phyloP scores from a whole-genome alignment of 2,888 invertebrate genomes.

The Pyrrhosoma nymphula region DNA sequence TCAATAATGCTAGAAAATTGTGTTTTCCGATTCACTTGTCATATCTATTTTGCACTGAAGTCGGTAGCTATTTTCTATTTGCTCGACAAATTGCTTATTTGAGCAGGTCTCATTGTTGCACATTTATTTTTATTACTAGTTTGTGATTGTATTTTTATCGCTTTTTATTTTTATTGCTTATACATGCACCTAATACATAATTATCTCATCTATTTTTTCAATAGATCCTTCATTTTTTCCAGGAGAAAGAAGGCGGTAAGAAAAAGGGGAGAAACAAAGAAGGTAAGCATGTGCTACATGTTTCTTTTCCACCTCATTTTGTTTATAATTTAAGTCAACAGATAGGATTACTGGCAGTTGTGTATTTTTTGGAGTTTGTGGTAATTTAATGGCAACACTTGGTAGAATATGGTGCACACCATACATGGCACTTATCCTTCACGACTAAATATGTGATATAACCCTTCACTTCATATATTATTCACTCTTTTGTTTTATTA shows the following conservation, averaged over 20 bases:
- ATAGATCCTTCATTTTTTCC: constrained; percentile 75
- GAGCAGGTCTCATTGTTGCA: constrained; percentile 35
- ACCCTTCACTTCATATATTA: no score
- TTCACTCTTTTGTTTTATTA: no score
- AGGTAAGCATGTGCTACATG: constrained; percentile 82
- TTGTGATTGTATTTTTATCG: constrained; percentile 17
- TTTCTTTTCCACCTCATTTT: no score
- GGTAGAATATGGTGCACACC: background rate
- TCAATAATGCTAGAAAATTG: background rate
- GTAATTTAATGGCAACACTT: background rate
- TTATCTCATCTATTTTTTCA: constrained; percentile 73
- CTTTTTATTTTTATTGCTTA: constrained; percentile 63
- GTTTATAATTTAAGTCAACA: no score
- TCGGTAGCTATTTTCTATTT: constrained; percentile 36
- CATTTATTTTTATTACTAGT: constrained; percentile 48
- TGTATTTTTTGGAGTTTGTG: background rate
- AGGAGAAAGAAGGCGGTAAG: constrained; percentile 90
- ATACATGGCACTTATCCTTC: background rate
- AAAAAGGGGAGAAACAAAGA: constrained; percentile 94
- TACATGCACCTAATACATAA: constrained; percentile 64
- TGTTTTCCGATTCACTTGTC: background rate
- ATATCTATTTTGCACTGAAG: background rate
- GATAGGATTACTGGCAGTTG: background rate
- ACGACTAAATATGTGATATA: no score
- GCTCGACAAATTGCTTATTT: constrained; percentile 31